Percentiles rank a stretch among this genome's conserved stretches.
Evolutionary conservation across 2,888 invertebrate species (phyloP).

Genomic region (Poecilobothrus nobilitatus): DNA sequence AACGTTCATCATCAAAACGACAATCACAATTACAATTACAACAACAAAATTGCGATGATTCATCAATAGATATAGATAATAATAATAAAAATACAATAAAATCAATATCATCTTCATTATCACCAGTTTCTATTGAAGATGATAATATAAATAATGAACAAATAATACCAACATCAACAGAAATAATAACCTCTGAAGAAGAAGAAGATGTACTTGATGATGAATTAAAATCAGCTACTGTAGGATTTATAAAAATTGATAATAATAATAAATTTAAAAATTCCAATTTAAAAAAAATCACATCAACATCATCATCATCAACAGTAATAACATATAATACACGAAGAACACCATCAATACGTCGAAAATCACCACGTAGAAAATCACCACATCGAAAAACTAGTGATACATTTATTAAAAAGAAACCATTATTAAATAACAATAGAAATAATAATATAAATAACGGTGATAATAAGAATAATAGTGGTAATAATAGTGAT

Average conservation of each 20-base stretch:
- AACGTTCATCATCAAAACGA: background rate
- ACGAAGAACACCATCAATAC: background rate
- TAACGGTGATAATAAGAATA: background rate
- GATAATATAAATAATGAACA: background rate
- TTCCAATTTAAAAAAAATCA: background rate
- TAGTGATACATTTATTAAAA: slow-evolving; percentile 18
- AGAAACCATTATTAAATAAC: slow-evolving; percentile 13
- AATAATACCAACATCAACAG: background rate
- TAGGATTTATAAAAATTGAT: background rate
- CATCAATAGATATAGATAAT: background rate
- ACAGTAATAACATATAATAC: background rate
- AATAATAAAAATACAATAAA: slow-evolving; percentile 20
- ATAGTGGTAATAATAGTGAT: background rate
- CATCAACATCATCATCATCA: background rate
- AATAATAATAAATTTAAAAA: background rate
- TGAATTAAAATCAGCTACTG: background rate
- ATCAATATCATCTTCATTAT: slow-evolving; percentile 14
- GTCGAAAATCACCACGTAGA: background rate
- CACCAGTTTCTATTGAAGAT: background rate
- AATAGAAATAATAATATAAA: slow-evolving; percentile 2
- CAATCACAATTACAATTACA: slow-evolving; percentile 5
- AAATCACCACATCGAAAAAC: slow-evolving; percentile 2
- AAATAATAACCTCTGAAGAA: background rate
- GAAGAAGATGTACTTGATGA: background rate
- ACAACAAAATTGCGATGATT: slow-evolving; percentile 3